Percentiles rank a stretch among this genome's conserved stretches.
These are phyloP conservation scores for Dynastes tityus DNA, from an alignment of 2,888 invertebrate genomes.

Conservation along the genomic window DNA sequence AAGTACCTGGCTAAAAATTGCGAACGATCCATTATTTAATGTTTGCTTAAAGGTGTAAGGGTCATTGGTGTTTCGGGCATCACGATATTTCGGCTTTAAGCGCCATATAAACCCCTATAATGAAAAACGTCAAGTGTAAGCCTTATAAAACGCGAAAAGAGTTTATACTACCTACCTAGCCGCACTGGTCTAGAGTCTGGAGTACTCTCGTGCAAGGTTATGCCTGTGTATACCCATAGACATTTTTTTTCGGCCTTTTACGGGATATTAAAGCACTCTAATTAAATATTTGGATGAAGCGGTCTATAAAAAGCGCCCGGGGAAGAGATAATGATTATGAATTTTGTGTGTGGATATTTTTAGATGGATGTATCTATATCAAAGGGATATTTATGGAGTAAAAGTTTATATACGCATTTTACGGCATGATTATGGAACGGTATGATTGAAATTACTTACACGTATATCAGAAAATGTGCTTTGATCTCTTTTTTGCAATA, in stretches of 20 bases:
- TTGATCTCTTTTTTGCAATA: too few species aligned
- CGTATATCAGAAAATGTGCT: too few species aligned
- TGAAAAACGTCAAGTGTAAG: slow-evolving; percentile 33
- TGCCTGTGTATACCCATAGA: neutral
- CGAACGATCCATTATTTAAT: slow-evolving; percentile 11
- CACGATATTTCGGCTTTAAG: slow-evolving; percentile 3
- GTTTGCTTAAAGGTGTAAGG: slow-evolving; percentile 5
- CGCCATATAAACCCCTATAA: slow-evolving; percentile 8
- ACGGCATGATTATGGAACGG: too few species aligned
- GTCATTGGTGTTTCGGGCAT: neutral
- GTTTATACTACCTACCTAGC: neutral
- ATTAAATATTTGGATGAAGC: slow-evolving; percentile 43
- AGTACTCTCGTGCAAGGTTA: neutral
- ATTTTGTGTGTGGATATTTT: neutral
- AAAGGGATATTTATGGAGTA: too few species aligned
- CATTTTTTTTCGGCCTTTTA: slow-evolving; percentile 26
- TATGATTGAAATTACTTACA: too few species aligned
- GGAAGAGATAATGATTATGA: slow-evolving; percentile 1
- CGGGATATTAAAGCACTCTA: slow-evolving; percentile 29
- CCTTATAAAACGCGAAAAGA: slow-evolving; percentile 20
- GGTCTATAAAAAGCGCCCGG: neutral
- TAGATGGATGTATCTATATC: neutral
- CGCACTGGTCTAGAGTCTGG: neutral
- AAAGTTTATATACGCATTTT: too few species aligned
- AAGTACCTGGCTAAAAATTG: slow-evolving; percentile 4